Evolutionary conservation across 2,113 vertebrate species (phyloP), one percentile per base, ranked within the genome.

Genomic region (Lethenteron camtschaticum): DNA sequence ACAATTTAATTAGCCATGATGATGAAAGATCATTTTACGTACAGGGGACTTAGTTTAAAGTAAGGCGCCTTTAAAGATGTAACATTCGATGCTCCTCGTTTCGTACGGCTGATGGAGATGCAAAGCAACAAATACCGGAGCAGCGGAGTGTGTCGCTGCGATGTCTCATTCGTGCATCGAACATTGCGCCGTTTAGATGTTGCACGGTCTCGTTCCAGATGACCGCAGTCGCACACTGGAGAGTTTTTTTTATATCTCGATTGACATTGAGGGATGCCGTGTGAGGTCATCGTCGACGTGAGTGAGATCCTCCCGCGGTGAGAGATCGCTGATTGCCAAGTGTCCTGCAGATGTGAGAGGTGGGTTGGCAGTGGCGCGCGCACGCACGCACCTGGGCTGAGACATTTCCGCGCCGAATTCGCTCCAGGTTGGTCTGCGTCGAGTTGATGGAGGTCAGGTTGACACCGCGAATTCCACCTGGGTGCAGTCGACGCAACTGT

Each of bases 351-450:
- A 10, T 18, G n/a, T n/a, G 41, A 20, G 41, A 11, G 8, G 10
- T 24, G 55, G 56, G 14, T 69, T 41, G 20, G 9, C 20, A 68
- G 56, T 63, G 58, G 16, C n/a, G n/a, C 12, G 16, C n/a, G n/a
- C 12, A 18, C 70, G 56, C 55, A 73, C 71, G 12, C 84, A 94
- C 91, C 87, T 91, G 89, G 72, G 83, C 83, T 76, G 89, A 87
- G 56, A 95, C 83, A 55, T 82, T 80, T 18, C 85, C 90, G 9
- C 77, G 76, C 71, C 77, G 75, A 57, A 96, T 83, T 66, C 85
- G 84, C 8, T 11, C 72, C 71, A 95, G 81, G 75, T 84, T 89
- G 56, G 89, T 95, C 60, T 79, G 75, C 41, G 83, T 81, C 1
- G 6, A 72, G 72, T 72, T 77, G 76, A 86, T 68, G 63, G 82